Base-by-base conservation (phyloP, 2,888 invertebrate species). In the Nemapogon koenigi region DNA sequence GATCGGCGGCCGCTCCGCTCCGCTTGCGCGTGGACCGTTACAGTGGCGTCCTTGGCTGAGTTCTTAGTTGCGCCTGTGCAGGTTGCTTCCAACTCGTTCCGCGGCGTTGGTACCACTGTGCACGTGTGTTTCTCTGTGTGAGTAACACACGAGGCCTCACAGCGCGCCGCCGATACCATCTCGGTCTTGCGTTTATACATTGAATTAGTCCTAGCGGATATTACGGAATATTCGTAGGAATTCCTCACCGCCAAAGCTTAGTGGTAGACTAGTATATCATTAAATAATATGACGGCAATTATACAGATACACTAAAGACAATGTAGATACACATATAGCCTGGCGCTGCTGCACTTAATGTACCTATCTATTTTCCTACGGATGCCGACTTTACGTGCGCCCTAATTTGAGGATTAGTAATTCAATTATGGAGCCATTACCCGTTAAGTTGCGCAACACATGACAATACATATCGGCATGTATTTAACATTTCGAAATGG, bases 31-130 rank as follows among this genome's bases (percentile, higher is more conserved):
- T 49, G 56, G 53, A 69, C 76, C 76, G 76, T 78, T 78, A 78
- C 68, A 60, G 53, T 59, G 61, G 72, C 76, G 76, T 76, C 76
- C 76, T 78, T 78, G 76, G 76, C 76, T 78, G 76, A 76, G 75
- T 76, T 76, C 72, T 76, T 70, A 71, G 71, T 69, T 62, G 67
- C 66, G 49, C 44, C 48, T 46, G 57, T 64, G 70, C 73, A 73
- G 72, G 68, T 68, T 68, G 64, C 50, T 59, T 55, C 60, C 27
- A 37, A 37, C 37, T 28, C 37, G 28, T 28, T 35, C 35, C 35
- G 18, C 35, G 25, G 16, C 26, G 62, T 53, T 51, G 56, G 54
- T 53, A 53, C 55, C 54, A 50, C 56, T 55, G 60, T 54, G 61
- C 70, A 69, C 68, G 69, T 68, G 71, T 66, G 62, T 51, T 51